A percentile compares a stretch with the other conserved stretches of the same genome.
Conservation (phyloP, 2,888 invertebrate genomes). For the Platycheirus rosarum region DNA sequence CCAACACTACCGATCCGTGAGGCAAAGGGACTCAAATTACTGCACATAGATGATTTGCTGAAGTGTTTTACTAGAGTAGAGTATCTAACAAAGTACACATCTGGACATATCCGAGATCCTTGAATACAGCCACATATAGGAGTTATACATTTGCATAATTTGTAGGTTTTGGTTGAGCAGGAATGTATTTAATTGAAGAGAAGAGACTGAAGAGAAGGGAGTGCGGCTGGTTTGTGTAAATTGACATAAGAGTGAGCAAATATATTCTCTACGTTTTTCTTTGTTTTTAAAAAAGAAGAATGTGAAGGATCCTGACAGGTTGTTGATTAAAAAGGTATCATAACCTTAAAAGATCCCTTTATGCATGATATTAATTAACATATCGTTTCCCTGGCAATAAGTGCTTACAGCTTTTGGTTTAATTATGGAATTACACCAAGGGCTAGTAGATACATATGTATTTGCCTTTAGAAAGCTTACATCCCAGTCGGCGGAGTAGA, state of each 20-base stretch:
- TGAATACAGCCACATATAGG: not conserved
- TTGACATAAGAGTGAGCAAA: conserved; percentile 13
- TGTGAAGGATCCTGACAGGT: conserved; percentile 24
- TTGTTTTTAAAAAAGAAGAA: not conserved
- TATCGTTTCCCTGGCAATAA: conserved; percentile 21
- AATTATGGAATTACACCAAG: conserved; percentile 11
- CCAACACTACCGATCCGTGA: conserved; percentile 14
- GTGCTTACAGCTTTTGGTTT: conserved; percentile 30
- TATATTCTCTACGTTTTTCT: conserved; percentile 6
- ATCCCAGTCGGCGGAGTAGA: too few relatives aligned
- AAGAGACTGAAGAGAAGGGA: not conserved
- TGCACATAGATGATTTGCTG: conserved; percentile 7
- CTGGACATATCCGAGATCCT: not conserved
- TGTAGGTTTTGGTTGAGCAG: conserved; percentile 19
- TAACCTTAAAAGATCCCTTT: conserved; percentile 13
- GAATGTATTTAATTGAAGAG: not conserved
- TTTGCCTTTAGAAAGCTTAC: conserved; percentile 5
- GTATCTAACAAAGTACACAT: not conserved
- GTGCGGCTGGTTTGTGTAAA: conserved; percentile 12
- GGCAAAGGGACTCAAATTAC: conserved; percentile 17
- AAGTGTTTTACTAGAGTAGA: not conserved
- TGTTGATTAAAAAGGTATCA: conserved; percentile 30
- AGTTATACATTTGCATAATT: conserved; percentile 22
- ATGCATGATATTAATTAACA: conserved; percentile 34
- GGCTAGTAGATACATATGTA: too few relatives aligned